A percentile compares a stretch with the other conserved stretches of the same genome.
These are phyloP conservation scores for Dendrocincla tyrannina DNA, from an alignment of 2,797 vertebrate species.

Conservation along the genomic window DNA sequence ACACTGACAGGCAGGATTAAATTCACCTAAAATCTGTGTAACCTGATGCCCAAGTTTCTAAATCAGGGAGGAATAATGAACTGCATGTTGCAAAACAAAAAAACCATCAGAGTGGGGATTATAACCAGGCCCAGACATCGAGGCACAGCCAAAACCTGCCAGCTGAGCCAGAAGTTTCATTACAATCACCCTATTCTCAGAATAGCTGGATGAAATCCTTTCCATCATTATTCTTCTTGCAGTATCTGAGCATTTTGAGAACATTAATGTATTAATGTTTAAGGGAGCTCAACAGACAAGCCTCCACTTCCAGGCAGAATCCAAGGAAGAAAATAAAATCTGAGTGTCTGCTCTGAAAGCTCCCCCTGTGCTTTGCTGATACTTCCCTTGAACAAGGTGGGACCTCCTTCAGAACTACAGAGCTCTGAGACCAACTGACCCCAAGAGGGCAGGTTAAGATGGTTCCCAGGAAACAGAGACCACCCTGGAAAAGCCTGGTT, in stretches of 20 bases:
- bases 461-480: not conserved
- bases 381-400: not conserved
- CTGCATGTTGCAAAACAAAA: not conserved
- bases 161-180: not conserved
- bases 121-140: too few species aligned
- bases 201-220: not conserved
- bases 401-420: not conserved
- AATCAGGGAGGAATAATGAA: not conserved
- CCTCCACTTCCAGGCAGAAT: not conserved
- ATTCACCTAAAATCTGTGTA: not conserved
- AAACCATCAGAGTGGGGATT: not conserved
- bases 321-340: not conserved
- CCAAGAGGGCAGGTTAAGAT: not conserved
- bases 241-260: not conserved
- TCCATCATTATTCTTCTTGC: not conserved
- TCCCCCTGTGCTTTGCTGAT: not conserved
- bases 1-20: not conserved
- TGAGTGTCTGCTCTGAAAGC: not conserved
- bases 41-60: not conserved
- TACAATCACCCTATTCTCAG: not conserved
- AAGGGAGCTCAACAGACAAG: not conserved
- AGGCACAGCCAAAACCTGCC: not conserved
- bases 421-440: not conserved
- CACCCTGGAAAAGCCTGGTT: not conserved
- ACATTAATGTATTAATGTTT: constrained; percentile 17